A percentile compares a stretch with the other conserved stretches of the same genome.
phyloP scores from a whole-genome alignment of 2,797 vertebrate genomes.

The Halcyon leucocephala region DNA sequence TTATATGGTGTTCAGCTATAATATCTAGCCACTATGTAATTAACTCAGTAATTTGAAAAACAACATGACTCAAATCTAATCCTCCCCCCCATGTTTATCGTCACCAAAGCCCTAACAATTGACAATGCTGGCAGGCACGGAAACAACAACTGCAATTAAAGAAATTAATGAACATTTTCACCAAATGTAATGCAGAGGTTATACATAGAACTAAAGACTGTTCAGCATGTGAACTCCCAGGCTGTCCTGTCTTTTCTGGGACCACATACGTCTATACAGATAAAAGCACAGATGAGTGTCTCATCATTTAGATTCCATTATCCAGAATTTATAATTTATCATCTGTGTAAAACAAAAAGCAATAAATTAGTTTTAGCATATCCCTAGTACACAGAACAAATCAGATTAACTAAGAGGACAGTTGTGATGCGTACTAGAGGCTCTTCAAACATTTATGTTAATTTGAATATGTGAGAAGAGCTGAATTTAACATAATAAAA shows the following conservation, averaged over 20 bases:
- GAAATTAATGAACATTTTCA: constrained; percentile 31
- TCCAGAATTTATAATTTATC: not conserved
- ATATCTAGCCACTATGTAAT: constrained; percentile 1
- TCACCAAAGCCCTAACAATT: constrained; percentile 2
- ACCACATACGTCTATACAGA: not conserved
- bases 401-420: not conserved
- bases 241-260: not conserved
- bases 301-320: not conserved
- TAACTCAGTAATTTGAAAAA: constrained; percentile 29
- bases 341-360: not conserved
- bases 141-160: constrained; percentile 32
- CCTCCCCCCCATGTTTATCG: not conserved
- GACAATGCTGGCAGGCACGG: not conserved
- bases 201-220: not conserved
- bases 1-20: not conserved
- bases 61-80: not conserved
- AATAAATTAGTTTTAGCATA: not conserved
- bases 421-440: not conserved
- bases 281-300: not conserved
- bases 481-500: not conserved
- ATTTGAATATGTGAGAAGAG: not conserved
- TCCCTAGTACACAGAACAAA: not conserved
- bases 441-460: not conserved
- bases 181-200: not conserved
- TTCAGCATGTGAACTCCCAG: not conserved